Conservation (phyloP, 2,113 vertebrate genomes). For the Atlantisia rogersi region DNA sequence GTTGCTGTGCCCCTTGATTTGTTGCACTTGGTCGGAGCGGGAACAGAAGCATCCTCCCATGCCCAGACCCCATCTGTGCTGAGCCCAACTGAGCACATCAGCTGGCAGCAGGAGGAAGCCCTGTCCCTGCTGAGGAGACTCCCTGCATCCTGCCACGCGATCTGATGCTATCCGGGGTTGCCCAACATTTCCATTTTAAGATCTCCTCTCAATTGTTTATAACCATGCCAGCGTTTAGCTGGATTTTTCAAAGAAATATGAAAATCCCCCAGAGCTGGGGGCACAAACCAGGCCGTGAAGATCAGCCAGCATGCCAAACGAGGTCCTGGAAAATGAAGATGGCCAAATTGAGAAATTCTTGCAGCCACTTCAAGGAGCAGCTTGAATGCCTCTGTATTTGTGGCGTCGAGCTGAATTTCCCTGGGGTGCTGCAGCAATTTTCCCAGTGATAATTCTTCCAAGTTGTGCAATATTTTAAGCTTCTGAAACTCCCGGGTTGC, state of each 20-base stretch:
- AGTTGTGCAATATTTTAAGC: constrained; percentile 52
- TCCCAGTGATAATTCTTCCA: constrained; percentile 59
- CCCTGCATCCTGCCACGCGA: rapidly evolving
- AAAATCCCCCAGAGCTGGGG: background rate
- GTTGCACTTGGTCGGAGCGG: rapidly evolving
- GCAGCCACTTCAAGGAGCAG: constrained; percentile 22
- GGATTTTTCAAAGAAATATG: constrained; percentile 1
- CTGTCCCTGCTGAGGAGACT: background rate
- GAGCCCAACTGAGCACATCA: background rate
- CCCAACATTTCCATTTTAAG: constrained; percentile 29
- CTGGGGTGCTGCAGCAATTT: constrained; percentile 19
- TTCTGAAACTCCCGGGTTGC: constrained; percentile 16
- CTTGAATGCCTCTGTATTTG: background rate
- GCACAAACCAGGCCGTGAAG: background rate
- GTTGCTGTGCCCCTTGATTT: background rate
- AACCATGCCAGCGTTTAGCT: background rate
- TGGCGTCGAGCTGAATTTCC: constrained; percentile 8
- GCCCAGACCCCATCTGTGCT: rapidly evolving
- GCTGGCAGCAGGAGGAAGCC: background rate
- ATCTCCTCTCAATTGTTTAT: background rate
- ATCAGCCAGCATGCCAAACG: background rate
- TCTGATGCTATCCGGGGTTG: background rate
- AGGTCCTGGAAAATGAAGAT: constrained; percentile 12
- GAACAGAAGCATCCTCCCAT: background rate
- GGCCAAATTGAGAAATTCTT: constrained; percentile 21